Base-by-base conservation (phyloP, 2,888 invertebrate species). In the Caenorhabditis uteleia region DNA sequence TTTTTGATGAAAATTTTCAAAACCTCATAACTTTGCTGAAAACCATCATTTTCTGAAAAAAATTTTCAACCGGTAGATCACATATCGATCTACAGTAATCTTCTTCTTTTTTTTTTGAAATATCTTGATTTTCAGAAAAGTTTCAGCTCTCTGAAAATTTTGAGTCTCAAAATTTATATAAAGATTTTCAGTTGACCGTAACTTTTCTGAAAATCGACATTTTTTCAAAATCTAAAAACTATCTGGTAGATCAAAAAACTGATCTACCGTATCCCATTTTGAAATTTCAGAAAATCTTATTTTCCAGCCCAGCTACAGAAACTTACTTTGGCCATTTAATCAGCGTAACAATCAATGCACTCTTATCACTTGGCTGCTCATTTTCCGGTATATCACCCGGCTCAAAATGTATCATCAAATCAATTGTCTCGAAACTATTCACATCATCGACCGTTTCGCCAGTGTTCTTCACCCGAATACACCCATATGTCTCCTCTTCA, bases 291-390 rank as follows among this genome's bases (percentile, higher is more conserved):
- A n/a, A n/a, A n/a, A n/a, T n/a, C n/a, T n/a, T n/a, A n/a, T 10
- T 33, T 33, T 14, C 33, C 33, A 33, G 10, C 12, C 4, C n/a
- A n/a, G n/a, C n/a, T n/a, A n/a, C n/a, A n/a, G n/a, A 53, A 33
- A 40, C 66, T 60, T 23, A 70, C 60, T 68, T 68, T 26, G 70
- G 68, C 70, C 70, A 73, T n/a, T 68, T 60, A 31, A 68, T 55
- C 39, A 73, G 29, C 33, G 58, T 66, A 16, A 73, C 70, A 20
- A 40, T 45, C 6, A 73, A 38, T 14, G 66, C 57, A 2, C 46
- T 16, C 34, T 48, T 56, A 43, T 66, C 61, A 3, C 34, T 38
- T 1, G 54, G 53, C 31, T 40, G 42, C 47, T 62, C 62, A 45
- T 45, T 50, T 20, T 21, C 27, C 21, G 61, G 39, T 33, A 61